Evolutionary conservation across 2,113 vertebrate genomes (phyloP), one percentile per base, ranked within the genome.

Genomic region (Drymodes brunneopygia): DNA sequence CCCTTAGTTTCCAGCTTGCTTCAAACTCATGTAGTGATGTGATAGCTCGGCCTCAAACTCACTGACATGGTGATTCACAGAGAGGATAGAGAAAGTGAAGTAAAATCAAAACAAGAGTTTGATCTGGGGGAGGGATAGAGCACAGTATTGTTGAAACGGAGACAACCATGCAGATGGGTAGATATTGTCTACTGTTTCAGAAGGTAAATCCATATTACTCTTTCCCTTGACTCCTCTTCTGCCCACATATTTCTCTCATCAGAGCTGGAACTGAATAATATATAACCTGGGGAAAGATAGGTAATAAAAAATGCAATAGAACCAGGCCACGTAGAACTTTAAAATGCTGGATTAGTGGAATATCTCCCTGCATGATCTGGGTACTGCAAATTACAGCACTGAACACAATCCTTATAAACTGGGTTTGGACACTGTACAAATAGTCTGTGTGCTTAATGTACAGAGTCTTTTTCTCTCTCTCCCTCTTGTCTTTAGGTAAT

Each of bases 401-500:
- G 69, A 81, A 38, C 28, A 19, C 57, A 60, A 3, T 25, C 53
- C 16, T 42, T 60, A 27, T 47, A 47, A 66, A 18, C 58, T 12
- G 24, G 10, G 1, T 66, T 81, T 73, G 57, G 33, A 54, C 19
- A 11, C 45, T 48, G 21, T 17, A 47, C 50, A 47, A 57, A 35
- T 42, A 25, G 28, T 45, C 6, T 27, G 15, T 51, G 54, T 67
- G 42, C 75, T 69, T 65, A 47, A 64, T 57, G 28, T 23, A 50
- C 18, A 36, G 47, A 27, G 38, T 38, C 12, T 35, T 20, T 42
- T 21, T 42, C 11, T 57, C 24, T 28, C 15, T 38, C 42, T 44
- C 22, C 40, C 65, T 95, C 65, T 78, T 84, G 81, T 40, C 98
- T 97, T 72, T 97, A 99, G 99, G 99, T 95, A 77, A 95, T 8